These are phyloP conservation scores for Phrixothrix hirtus DNA, from an alignment of 2,888 invertebrate genomes.

Conservation along the genomic window DNA sequence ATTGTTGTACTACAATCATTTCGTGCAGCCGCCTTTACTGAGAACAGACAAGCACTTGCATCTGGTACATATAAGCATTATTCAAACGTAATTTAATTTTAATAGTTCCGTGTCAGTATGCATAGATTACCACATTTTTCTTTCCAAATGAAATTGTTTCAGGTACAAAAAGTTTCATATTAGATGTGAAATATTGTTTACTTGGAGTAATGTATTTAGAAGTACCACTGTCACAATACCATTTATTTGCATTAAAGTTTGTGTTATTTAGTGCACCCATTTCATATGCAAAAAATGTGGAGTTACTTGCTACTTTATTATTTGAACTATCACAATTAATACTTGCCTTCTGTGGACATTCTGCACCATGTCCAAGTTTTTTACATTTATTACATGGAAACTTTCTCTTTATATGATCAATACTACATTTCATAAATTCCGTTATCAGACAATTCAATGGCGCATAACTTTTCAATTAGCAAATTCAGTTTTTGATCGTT, in stretches of 20 bases:
- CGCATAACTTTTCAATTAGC: conserved; percentile 16
- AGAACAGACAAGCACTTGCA: too few species aligned
- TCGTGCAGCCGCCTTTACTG: too few species aligned
- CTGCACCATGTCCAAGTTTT: background rate
- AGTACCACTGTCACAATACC: conserved; percentile 5
- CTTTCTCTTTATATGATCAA: background rate
- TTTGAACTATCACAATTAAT: conserved; percentile 1
- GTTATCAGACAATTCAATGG: conserved; percentile 13
- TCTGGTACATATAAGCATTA: too few species aligned
- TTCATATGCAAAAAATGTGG: background rate
- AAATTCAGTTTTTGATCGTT: conserved; percentile 15
- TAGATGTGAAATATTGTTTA: conserved; percentile 2
- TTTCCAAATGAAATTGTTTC: conserved; percentile 7
- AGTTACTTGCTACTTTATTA: background rate
- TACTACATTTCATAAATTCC: conserved; percentile 4
- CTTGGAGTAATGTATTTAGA: conserved; percentile 3
- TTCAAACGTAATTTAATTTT: conserved; percentile 8
- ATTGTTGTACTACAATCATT: too few species aligned
- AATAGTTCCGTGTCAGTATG: conserved; percentile 5
- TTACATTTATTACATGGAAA: conserved; percentile 3
- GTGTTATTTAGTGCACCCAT: conserved; percentile 1
- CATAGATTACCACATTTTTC: conserved; percentile 5
- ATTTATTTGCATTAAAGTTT: background rate
- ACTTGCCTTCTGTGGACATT: conserved; percentile 3
- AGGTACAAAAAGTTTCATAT: conserved; percentile 4